Evolutionary conservation across 64 coral and sea anemone genomes (phyloP).

Genomic region (Porites lutea): DNA sequence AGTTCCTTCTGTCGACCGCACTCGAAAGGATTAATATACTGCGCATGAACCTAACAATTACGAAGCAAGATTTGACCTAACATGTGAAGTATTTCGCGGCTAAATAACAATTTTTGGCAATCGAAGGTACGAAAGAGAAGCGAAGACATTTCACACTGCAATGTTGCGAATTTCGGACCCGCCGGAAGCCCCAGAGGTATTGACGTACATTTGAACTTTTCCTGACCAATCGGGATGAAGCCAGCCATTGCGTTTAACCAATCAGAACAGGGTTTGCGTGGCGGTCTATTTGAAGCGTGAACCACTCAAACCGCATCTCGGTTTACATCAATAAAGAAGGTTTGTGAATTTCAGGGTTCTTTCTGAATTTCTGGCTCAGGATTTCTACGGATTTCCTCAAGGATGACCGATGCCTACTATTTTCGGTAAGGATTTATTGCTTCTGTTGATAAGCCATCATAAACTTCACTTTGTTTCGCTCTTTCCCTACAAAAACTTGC

Average conservation of each 20-base stretch:
- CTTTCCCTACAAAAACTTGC: neutral
- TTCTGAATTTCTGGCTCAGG: slow-evolving; percentile 72
- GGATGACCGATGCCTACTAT: slow-evolving; percentile 73
- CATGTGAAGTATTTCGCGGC: no score
- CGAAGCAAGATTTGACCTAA: no score
- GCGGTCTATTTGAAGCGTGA: slow-evolving; percentile 96
- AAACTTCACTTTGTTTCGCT: neutral
- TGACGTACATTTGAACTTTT: slow-evolving; percentile 94
- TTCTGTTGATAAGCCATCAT: neutral
- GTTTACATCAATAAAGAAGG: slow-evolving; percentile 70
- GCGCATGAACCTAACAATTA: no score
- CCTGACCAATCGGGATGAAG: slow-evolving; percentile 76
- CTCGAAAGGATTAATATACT: no score
- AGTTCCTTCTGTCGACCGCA: no score
- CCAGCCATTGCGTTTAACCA: slow-evolving; percentile 54
- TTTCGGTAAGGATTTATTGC: slow-evolving; percentile 67
- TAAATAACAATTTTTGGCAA: no score
- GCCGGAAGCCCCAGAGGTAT: slow-evolving; percentile 44
- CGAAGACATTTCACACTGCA: neutral
- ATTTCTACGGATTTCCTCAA: slow-evolving; percentile 34
- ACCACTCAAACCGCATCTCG: slow-evolving; percentile 51
- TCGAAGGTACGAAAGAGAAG: no score
- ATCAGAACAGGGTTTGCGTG: slow-evolving; percentile 77
- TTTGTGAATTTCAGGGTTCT: slow-evolving; percentile 48
- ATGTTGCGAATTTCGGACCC: neutral